Evolutionary conservation across 1,140 invertebrate genomes (phyloP).

Genomic region (Drosophila parvula): DNA sequence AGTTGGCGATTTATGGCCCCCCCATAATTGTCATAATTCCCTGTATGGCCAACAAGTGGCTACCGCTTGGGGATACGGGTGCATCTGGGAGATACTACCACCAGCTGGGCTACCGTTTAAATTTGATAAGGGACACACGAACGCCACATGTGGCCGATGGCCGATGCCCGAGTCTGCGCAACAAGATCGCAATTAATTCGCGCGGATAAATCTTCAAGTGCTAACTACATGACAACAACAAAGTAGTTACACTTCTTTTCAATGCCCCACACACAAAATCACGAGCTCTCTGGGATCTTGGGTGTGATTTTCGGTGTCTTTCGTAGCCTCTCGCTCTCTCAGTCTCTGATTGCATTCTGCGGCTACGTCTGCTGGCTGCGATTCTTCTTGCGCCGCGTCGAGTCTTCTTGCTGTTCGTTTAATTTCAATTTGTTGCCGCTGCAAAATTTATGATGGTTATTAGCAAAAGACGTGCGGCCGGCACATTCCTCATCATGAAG

Average conservation of each 20-base stretch:
- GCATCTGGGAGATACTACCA: constrained; percentile 9
- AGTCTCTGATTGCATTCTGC: constrained; percentile 77
- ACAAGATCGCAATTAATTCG: constrained; percentile 84
- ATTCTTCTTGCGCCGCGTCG: constrained; percentile 19
- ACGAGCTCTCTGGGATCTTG: constrained; percentile 22
- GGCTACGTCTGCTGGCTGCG: constrained; percentile 27
- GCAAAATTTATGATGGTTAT: constrained; percentile 83
- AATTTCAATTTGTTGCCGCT: constrained; percentile 84
- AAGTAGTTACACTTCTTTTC: constrained; percentile 77
- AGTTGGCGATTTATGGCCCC: constrained; percentile 66
- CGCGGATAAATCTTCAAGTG: constrained; percentile 84
- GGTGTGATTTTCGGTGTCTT: constrained; percentile 1
- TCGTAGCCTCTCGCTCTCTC: too few species aligned
- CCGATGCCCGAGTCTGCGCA: constrained; percentile 53
- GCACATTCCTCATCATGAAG: constrained; percentile 73
- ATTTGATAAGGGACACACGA: constrained; percentile 70
- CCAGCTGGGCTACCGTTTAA: constrained; percentile 82
- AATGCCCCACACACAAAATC: constrained; percentile 44
- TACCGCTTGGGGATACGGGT: constrained; percentile 27
- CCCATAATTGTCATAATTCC: constrained; percentile 83
- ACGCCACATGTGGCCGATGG: constrained; percentile 71
- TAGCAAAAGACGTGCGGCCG: constrained; percentile 83
- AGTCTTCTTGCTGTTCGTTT: constrained; percentile 73
- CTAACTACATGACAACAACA: constrained; percentile 84
- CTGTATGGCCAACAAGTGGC: constrained; percentile 74